Conservation (phyloP, 1,140 invertebrate species). For the Oscheius sp. region DNA sequence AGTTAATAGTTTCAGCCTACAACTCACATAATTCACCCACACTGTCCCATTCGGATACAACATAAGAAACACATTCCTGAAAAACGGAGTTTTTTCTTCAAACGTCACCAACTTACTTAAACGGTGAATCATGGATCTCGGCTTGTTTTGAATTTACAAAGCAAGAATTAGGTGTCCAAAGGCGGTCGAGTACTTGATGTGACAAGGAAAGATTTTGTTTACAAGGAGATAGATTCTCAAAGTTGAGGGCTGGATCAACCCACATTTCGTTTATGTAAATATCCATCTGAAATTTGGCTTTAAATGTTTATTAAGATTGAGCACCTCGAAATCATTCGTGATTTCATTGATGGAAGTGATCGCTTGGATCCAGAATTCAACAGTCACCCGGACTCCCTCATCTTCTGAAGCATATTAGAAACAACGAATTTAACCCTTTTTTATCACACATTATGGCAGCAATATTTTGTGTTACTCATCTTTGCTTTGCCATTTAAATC, state of each 20-base stretch:
- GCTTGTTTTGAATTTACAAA: slow-evolving; percentile 58
- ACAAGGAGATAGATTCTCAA: slow-evolving; percentile 57
- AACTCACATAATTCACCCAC: slow-evolving; percentile 58
- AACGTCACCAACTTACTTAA: slow-evolving; percentile 41
- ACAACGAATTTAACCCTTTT: background rate
- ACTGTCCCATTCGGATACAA: slow-evolving; percentile 59
- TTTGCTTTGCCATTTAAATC: no score
- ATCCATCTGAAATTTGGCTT: slow-evolving; percentile 52
- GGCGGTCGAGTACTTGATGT: slow-evolving; percentile 53
- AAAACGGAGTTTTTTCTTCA: slow-evolving; percentile 17
- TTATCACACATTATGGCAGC: no score
- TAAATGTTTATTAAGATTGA: background rate
- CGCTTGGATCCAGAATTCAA: slow-evolving; percentile 60
- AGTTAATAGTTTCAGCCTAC: background rate
- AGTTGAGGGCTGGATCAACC: slow-evolving; percentile 53
- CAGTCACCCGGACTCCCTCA: slow-evolving; percentile 53
- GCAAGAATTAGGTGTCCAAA: slow-evolving; percentile 60
- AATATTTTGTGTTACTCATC: no score
- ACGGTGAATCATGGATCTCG: slow-evolving; percentile 59
- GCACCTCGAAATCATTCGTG: slow-evolving; percentile 61
- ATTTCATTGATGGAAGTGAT: slow-evolving; percentile 60
- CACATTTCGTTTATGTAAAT: slow-evolving; percentile 61
- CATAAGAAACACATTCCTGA: slow-evolving; percentile 58
- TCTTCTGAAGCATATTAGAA: slow-evolving; percentile 44
- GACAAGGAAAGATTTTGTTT: slow-evolving; percentile 58